Base-by-base conservation (phyloP, 1,140 invertebrate species). In the Brachionus plicatilis region DNA sequence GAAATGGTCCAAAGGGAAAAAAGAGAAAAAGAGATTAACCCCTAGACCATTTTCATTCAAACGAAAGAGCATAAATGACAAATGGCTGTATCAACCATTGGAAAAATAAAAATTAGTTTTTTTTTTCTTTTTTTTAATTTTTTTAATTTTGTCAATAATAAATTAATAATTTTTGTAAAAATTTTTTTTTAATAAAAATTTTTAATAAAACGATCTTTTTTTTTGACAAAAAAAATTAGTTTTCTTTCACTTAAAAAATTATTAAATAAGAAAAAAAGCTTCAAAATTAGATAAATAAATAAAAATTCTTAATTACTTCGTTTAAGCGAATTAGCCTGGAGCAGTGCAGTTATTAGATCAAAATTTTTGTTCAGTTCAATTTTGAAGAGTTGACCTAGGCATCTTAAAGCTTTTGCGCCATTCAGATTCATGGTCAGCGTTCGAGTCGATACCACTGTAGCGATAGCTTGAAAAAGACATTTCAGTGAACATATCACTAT, bases 321-420 rank as follows among this genome's bases (percentile, higher is more conserved):
- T 88, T 93, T 93, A 14, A 89, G 88, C 2, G 92, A 92, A 24
- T 91, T 87, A 4, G 92, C 92, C 86, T 93, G 92, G n/a, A 93
- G 89, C 66, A 93, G 89, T 1, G 92, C 92, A 0, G 92, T 93
- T 50, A 93, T 90, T 45, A 93, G 90, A 85, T 92, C 91, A 50
- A 90, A 89, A 85, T 91, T 91, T 65, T 92, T 91, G 33, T 91
- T 89, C 5, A 88, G 85, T 91, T 91, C 33, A 86, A 88, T 87
- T 86, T 86, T 88, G 87, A 56, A 84, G 86, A 86, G 87, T 85
- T 43, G 89, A 86, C 68, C 86, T 86, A 43, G 87, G 83, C 12
- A 85, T 85, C 83, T 86, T 85, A 17, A 88, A 85, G 33, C 86
- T 85, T 43, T 86, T 85, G 3, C 86, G 87, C 17, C 85, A 86